These are phyloP conservation scores for Coenonympha arcania DNA, from an alignment of 2,888 invertebrate species.

Conservation along the genomic window DNA sequence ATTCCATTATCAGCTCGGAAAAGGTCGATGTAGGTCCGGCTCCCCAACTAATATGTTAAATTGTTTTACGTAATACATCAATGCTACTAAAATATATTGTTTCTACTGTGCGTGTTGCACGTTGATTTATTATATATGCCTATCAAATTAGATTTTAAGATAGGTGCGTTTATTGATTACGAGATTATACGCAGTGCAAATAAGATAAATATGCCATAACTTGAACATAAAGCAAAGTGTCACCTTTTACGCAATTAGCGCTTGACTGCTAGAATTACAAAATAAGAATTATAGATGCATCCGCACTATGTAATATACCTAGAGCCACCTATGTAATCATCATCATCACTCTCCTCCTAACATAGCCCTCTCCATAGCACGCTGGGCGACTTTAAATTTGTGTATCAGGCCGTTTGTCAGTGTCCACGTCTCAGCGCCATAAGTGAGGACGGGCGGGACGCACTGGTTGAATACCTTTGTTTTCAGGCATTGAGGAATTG, in stretches of 20 bases:
- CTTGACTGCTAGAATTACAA: not conserved
- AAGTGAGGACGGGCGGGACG: too few relatives aligned
- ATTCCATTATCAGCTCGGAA: too few relatives aligned
- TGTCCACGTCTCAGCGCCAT: too few relatives aligned
- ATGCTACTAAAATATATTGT: not conserved
- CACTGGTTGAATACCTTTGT: too few relatives aligned
- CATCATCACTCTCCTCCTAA: too few relatives aligned
- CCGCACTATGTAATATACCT: not conserved
- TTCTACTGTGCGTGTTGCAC: not conserved
- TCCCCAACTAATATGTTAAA: too few relatives aligned
- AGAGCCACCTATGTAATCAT: too few relatives aligned
- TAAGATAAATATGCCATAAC: not conserved
- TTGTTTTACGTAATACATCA: slow-evolving; percentile 10
- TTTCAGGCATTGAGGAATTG: too few relatives aligned
- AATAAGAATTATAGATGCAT: not conserved
- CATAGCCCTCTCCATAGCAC: too few relatives aligned
- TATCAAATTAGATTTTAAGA: not conserved
- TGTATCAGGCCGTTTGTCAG: too few relatives aligned
- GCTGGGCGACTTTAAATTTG: too few relatives aligned
- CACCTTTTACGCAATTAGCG: slow-evolving; percentile 5
- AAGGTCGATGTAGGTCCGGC: too few relatives aligned
- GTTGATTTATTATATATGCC: slow-evolving; percentile 6
- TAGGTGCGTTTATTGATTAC: not conserved
- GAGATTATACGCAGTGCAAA: not conserved
- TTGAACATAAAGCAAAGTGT: not conserved